Base-by-base conservation (phyloP, 2,888 invertebrate genomes). In the Drosophila neoperkinsi region DNA sequence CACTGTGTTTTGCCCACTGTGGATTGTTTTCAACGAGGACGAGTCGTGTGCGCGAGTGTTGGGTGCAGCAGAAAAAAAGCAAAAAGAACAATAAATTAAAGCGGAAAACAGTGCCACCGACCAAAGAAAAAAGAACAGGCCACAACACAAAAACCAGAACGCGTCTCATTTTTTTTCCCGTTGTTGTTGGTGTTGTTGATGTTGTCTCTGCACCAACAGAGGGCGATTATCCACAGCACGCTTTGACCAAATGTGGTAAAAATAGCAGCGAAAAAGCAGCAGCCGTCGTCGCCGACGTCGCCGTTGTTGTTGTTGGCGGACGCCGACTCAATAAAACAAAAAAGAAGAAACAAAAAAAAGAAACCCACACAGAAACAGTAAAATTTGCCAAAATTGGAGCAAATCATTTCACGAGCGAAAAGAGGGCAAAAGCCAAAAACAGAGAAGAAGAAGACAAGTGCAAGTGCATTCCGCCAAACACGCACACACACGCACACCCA, bases 161-260 rank as follows among this genome's bases (percentile, higher is more conserved):
- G 51, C 72, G 69, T 70, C 64, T 70, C 69, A 70, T 53, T 80
- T 66, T 25, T 25, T 43, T 72, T 58, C 36, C 59, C 30, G 64
- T 67, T 53, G 63, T 63, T 51, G 21, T 43, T 60, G 58, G 53
- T 46, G 36, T 18, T 36, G 18, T 18, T 36, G 18, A 18, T 18
- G 7, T 36, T 36, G 36, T 49, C 50, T 52, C 63, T 60, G 25
- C 13, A 28, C 7, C 55, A 58, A 49, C 59, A 71, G 64, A 67
- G 52, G 51, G 21, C 63, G 67, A 36, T 69, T 67, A 60, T 57
- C 33, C n/a, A 61, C 71, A 61, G 64, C 61, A 63, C 79, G 61
- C 73, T 76, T 76, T 81, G 87, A 73, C 84, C 84, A 86, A 84
- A 84, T 89, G 84, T 89, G 89, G 89, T 89, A 84, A 84, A 89